A percentile compares a stretch with the other conserved stretches of the same genome.
Evolutionary conservation across 2,888 invertebrate species (phyloP).

Genomic region (Zaprionus bogoriensis): DNA sequence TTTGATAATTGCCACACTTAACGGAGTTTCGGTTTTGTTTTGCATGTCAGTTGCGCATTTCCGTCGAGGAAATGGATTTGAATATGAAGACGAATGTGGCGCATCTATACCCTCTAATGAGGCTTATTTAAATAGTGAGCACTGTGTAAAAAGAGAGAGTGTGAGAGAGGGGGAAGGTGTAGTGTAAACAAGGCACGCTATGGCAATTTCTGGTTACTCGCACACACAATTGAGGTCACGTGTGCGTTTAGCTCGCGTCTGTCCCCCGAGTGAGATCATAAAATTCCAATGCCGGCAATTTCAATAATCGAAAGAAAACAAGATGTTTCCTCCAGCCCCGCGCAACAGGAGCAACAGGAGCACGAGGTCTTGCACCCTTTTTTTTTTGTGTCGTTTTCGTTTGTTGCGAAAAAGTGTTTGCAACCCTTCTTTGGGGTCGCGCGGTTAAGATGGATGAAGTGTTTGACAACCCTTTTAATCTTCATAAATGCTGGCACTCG

Average conservation of each 20-base stretch:
- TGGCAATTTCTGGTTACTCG: conserved; percentile 20
- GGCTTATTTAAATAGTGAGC: conserved; percentile 55
- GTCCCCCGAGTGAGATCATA: conserved; percentile 54
- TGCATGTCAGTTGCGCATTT: conserved; percentile 74
- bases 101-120: conserved; percentile 46
- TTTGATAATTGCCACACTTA: conserved; percentile 70
- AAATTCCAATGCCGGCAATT: conserved; percentile 65
- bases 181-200: not conserved
- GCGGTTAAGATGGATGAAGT: conserved; percentile 78
- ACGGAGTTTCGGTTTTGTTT: conserved; percentile 44
- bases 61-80: conserved; percentile 77
- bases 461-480: conserved; percentile 82
- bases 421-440: conserved; percentile 41
- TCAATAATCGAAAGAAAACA: conserved; percentile 80
- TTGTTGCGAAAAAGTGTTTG: not conserved
- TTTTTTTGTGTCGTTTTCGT: too few species aligned
- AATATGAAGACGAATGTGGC: conserved; percentile 62
- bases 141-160: not conserved
- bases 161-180: not conserved
- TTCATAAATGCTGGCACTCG: conserved; percentile 80
- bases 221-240: conserved; percentile 69
- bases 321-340: conserved; percentile 64
- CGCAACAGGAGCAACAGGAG: conserved; percentile 3
- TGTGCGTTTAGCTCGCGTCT: conserved; percentile 27
- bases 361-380: conserved; percentile 63